These are phyloP conservation scores for Epicauta chinensis DNA, from an alignment of 1,140 invertebrate genomes.

Conservation along the genomic window DNA sequence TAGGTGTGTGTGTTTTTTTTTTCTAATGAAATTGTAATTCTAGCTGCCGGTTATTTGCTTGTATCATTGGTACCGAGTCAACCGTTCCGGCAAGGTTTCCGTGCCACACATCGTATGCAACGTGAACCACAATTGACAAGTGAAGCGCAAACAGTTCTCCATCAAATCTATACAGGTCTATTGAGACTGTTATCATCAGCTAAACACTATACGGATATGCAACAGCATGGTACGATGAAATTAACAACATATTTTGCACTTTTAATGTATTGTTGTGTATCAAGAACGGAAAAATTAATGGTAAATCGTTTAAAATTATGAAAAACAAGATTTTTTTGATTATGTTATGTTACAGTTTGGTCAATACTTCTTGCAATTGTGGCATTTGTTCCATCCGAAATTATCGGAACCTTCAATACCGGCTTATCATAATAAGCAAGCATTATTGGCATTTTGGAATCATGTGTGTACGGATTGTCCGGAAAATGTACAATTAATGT, in stretches of 20 bases:
- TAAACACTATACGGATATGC: slow-evolving; percentile 77
- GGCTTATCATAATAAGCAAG: slow-evolving; percentile 93
- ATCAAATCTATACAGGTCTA: slow-evolving; percentile 78
- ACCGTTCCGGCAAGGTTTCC: slow-evolving; percentile 80
- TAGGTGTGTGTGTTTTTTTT: too few species aligned
- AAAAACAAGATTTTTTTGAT: neutral
- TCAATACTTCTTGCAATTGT: slow-evolving; percentile 83
- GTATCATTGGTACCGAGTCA: slow-evolving; percentile 83
- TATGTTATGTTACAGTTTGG: slow-evolving; percentile 58
- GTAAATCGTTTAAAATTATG: too few species aligned
- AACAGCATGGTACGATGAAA: slow-evolving; percentile 81
- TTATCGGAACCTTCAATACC: slow-evolving; percentile 91
- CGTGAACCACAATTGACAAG: slow-evolving; percentile 46
- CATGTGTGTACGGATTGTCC: slow-evolving; percentile 86
- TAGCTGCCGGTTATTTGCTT: slow-evolving; percentile 77
- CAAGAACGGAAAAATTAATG: slow-evolving; percentile 87
- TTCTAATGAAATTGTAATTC: slow-evolving; percentile 21
- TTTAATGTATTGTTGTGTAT: slow-evolving; percentile 83
- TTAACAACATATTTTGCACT: slow-evolving; percentile 87
- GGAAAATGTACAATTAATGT: slow-evolving; percentile 83
- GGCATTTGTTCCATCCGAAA: slow-evolving; percentile 91
- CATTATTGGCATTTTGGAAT: slow-evolving; percentile 87
- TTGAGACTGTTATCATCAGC: slow-evolving; percentile 71
- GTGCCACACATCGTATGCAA: slow-evolving; percentile 52
- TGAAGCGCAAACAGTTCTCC: slow-evolving; percentile 73